Conservation (phyloP, 2,113 vertebrate genomes). For the Melanostigma gelatinosum region DNA sequence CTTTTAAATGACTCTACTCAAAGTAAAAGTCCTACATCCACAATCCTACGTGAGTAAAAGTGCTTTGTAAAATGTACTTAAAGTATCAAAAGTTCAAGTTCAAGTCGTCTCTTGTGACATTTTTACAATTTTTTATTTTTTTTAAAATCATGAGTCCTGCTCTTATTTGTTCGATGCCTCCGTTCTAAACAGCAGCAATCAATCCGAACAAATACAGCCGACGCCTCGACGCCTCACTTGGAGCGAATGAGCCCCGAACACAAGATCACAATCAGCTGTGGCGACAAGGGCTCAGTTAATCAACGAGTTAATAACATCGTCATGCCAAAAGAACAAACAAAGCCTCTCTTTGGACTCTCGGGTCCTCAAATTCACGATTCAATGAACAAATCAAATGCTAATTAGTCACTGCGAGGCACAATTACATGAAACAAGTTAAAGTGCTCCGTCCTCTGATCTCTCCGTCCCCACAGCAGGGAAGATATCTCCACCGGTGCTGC, state of each 20-base stretch:
- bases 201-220: neutral
- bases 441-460: neutral
- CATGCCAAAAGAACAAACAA: neutral
- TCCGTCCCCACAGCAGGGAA: neutral
- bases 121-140: too few relatives aligned
- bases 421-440: neutral
- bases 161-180: neutral
- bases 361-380: neutral
- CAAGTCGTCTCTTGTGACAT: too few relatives aligned
- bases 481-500: neutral
- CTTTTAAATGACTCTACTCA: too few relatives aligned
- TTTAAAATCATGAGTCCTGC: neutral
- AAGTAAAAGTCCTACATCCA: too few relatives aligned
- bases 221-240: neutral
- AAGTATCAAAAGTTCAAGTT: too few relatives aligned
- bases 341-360: neutral
- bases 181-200: neutral
- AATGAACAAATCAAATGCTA: neutral
- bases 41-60: too few relatives aligned
- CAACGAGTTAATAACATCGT: neutral
- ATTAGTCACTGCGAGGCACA: neutral
- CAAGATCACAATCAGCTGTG: neutral
- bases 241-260: neutral
- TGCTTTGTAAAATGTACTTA: too few relatives aligned
- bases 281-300: neutral